Percentiles rank a stretch among this genome's conserved stretches.
Evolutionary conservation across 1,140 invertebrate genomes (phyloP).

Genomic region (Heliconius hewitsoni): DNA sequence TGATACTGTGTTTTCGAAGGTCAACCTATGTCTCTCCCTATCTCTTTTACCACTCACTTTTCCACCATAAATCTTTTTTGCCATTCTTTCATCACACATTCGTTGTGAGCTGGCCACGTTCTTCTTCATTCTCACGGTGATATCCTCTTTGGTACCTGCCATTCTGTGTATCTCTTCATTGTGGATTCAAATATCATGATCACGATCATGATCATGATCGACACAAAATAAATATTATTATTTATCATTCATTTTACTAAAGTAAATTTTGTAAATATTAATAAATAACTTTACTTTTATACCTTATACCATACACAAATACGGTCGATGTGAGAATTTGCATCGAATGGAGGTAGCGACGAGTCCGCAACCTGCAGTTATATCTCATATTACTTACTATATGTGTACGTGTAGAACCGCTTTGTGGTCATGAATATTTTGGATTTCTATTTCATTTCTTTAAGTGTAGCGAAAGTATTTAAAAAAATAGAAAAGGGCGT

Average conservation of each 20-base stretch:
- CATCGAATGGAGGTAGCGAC: slow-evolving; percentile 70
- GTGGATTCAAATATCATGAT: too few relatives aligned
- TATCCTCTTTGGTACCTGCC: too few relatives aligned
- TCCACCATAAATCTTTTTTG: too few relatives aligned
- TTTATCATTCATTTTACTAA: not conserved
- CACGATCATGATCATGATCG: too few relatives aligned
- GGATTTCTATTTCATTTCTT: slow-evolving; percentile 32
- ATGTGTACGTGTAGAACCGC: slow-evolving; percentile 30
- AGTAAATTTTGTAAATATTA: not conserved
- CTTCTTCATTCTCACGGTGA: too few relatives aligned
- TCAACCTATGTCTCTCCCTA: too few relatives aligned
- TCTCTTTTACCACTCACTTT: too few relatives aligned
- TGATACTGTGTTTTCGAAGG: too few relatives aligned
- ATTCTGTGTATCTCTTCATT: too few relatives aligned
- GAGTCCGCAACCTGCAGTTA: slow-evolving; percentile 52
- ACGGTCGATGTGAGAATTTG: slow-evolving; percentile 72
- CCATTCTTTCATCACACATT: too few relatives aligned
- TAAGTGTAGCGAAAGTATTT: not conserved
- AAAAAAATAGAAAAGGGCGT: not conserved
- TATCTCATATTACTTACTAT: slow-evolving; percentile 44
- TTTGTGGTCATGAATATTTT: slow-evolving; percentile 33
- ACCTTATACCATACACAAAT: slow-evolving; percentile 39
- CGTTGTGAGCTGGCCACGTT: too few relatives aligned
- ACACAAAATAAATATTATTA: not conserved
- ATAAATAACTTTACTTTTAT: not conserved